These are phyloP conservation scores for Falco berigora DNA, from an alignment of 2,797 vertebrate species.

Conservation along the genomic window DNA sequence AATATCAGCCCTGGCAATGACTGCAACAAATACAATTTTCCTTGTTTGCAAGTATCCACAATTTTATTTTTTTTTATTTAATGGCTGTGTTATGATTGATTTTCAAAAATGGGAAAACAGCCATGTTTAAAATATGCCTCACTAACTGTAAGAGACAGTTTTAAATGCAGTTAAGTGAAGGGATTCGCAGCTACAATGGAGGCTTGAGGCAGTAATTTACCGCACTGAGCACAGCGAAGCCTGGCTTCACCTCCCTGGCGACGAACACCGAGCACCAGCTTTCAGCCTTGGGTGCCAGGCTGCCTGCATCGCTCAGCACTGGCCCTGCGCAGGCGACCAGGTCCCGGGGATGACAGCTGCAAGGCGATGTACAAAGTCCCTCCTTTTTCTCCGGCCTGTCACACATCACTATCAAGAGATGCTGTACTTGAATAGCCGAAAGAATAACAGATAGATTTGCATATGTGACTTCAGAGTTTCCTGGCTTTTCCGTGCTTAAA, in stretches of 20 bases:
- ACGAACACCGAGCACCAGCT: background rate
- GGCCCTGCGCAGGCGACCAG: background rate
- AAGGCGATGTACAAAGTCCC: background rate
- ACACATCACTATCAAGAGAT: background rate
- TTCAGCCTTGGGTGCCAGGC: background rate
- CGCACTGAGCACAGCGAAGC: background rate
- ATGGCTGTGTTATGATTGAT: background rate
- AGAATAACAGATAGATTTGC: background rate
- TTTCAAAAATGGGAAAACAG: constrained; percentile 14
- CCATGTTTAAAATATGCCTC: background rate
- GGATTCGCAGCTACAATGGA: background rate
- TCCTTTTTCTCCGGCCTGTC: background rate
- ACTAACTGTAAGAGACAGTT: background rate
- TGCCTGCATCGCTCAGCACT: fast-evolving
- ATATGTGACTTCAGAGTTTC: background rate
- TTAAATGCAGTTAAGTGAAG: background rate
- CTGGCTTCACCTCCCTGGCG: background rate
- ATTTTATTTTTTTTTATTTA: background rate
- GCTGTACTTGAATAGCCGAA: background rate
- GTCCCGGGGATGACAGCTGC: fast-evolving
- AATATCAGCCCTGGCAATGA: background rate
- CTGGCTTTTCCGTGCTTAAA: background rate
- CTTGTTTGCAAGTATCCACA: background rate
- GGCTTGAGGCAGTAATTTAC: background rate
- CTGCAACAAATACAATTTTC: background rate